Evolutionary conservation across 2,888 invertebrate species (phyloP).

Genomic region (Epiblema foenella): DNA sequence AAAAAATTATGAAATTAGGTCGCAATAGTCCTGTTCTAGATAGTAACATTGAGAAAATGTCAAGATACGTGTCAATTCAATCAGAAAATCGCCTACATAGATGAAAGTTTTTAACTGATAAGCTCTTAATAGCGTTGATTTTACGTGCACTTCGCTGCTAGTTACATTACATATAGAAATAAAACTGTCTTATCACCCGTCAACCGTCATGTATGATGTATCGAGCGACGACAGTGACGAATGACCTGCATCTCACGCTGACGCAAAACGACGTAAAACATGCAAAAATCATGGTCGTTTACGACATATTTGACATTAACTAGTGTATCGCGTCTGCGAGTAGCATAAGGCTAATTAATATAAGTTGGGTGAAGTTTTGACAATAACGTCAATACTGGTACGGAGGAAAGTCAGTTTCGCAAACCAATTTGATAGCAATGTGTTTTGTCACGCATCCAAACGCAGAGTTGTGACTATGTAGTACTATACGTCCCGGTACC

Average conservation of each 20-base stretch:
- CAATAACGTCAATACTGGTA: neutral
- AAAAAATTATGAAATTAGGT: too few species aligned
- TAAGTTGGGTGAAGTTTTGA: conserved; percentile 22
- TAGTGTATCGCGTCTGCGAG: conserved; percentile 14
- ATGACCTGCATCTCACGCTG: conserved; percentile 7
- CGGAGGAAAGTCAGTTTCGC: neutral
- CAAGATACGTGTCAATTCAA: too few species aligned
- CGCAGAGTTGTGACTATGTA: too few species aligned
- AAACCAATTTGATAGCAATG: neutral
- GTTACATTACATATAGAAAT: neutral
- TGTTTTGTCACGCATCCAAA: too few species aligned
- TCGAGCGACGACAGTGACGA: conserved; percentile 33
- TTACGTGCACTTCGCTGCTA: too few species aligned
- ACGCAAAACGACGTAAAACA: neutral
- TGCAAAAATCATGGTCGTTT: neutral
- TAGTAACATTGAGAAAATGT: too few species aligned
- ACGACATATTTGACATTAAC: neutral
- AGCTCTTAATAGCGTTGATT: too few species aligned
- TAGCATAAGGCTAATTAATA: conserved; percentile 23
- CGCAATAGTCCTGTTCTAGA: too few species aligned
- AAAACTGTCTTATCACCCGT: conserved; percentile 20
- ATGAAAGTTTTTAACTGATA: too few species aligned
- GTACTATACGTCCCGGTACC: too few species aligned
- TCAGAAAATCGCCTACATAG: too few species aligned
- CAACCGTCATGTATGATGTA: conserved; percentile 32